Percentiles rank a stretch among this genome's conserved stretches.
These are phyloP conservation scores for Quadroppia sp. DNA, from an alignment of 2,888 invertebrate species.

Conservation along the genomic window DNA sequence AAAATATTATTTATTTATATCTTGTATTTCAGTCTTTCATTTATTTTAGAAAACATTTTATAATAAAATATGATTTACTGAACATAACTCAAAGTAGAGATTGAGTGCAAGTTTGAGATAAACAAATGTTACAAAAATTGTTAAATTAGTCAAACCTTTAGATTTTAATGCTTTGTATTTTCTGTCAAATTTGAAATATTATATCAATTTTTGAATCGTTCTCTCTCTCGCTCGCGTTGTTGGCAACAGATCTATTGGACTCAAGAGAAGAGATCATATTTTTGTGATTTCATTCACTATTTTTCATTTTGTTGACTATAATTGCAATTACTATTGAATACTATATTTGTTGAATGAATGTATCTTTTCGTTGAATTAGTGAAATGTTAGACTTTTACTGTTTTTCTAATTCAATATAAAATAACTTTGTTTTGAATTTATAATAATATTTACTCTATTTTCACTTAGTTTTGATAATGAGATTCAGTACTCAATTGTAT, in stretches of 20 bases:
- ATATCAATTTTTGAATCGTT: slow-evolving; percentile 10
- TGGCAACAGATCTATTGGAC: slow-evolving; percentile 26
- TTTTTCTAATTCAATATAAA: slow-evolving; percentile 7
- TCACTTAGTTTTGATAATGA: not conserved
- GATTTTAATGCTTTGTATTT: not conserved
- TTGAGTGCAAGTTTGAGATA: slow-evolving; percentile 16
- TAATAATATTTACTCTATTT: slow-evolving; percentile 9
- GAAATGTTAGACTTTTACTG: slow-evolving; percentile 15
- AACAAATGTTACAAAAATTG: slow-evolving; percentile 20
- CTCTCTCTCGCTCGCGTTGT: slow-evolving; percentile 2
- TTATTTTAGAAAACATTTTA: not conserved
- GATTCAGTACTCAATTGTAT: not conserved
- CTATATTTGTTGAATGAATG: too few relatives aligned
- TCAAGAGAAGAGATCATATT: not conserved
- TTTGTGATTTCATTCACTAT: not conserved
- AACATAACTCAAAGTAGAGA: slow-evolving; percentile 8
- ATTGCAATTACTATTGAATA: not conserved
- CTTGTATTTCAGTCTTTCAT: slow-evolving; percentile 3
- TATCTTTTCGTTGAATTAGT: not conserved
- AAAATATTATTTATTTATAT: slow-evolving; percentile 3
- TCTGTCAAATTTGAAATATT: slow-evolving; percentile 23
- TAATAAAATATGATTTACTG: not conserved
- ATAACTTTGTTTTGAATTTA: not conserved
- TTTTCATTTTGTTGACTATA: not conserved
- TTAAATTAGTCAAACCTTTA: slow-evolving; percentile 6